Evolutionary conservation across 64 coral and sea anemone genomes (phyloP).

Genomic region (Pocillopora damicornis): DNA sequence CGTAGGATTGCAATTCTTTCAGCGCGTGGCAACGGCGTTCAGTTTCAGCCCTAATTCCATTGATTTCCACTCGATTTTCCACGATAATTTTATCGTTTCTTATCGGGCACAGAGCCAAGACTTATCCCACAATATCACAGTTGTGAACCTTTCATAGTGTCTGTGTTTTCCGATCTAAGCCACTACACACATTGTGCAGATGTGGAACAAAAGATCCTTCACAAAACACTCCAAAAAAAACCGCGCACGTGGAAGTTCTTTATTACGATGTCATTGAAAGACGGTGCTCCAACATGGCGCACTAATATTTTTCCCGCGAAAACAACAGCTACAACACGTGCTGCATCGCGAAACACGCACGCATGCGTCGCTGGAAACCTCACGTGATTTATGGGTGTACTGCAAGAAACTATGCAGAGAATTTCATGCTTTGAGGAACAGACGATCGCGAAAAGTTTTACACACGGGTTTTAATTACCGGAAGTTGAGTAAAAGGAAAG

Average conservation of each 20-base stretch:
- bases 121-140: conserved; percentile 10
- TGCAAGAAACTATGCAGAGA: conserved; percentile 12
- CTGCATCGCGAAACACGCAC: background rate
- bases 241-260: conserved; percentile 20
- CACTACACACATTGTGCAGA: conserved; percentile 39
- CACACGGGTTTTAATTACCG: conserved; percentile 28
- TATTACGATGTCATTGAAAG: conserved; percentile 43
- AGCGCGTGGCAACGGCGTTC: background rate
- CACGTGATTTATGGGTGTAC: conserved; percentile 41
- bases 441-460: background rate
- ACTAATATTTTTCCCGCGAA: conserved; percentile 37
- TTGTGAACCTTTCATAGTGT: conserved; percentile 24
- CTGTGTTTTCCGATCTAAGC: conserved; percentile 32
- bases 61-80: background rate
- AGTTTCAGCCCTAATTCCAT: background rate
- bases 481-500: conserved; percentile 5
- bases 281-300: background rate
- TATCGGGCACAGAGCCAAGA: conserved; percentile 23
- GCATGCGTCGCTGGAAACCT: conserved; percentile 4
- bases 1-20: conserved; percentile 7
- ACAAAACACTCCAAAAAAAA: background rate
- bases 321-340: conserved; percentile 35
- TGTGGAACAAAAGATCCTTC: conserved; percentile 11
- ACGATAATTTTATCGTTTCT: conserved; percentile 17
- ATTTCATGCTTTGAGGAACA: conserved; percentile 21